Evolutionary conservation across 2,888 invertebrate genomes (phyloP), one percentile per base, ranked within the genome.

Genomic region (Palloptera scutellata): DNA sequence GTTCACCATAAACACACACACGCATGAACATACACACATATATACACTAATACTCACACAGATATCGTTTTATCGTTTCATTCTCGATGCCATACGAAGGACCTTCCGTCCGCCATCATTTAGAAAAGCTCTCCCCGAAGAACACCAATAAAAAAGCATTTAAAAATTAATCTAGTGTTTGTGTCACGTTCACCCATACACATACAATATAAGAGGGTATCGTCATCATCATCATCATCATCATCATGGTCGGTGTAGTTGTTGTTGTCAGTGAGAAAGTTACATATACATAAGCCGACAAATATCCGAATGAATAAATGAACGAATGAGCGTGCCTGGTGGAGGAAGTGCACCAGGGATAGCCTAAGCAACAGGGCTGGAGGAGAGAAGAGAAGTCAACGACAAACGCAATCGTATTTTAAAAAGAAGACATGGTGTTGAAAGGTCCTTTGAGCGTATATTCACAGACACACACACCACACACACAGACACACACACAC

Each of bases 81-180:
- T 57, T 30, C 52, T 51, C n/a, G 20, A 41, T 51, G 58, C 52
- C 48, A 59, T 20, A 30, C 30, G 30, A 30, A 30, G 30, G 30
- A 30, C 30, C 58, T 41, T 13, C 58, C 40, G 58, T 30, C n/a
- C 65, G 20, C 59, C 61, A 64, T 60, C 41, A 57, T 40, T 55
- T 41, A 40, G 58, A 17, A 66, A 66, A 70, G 55, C 54, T 70
- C 67, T 74, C 70, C 64, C 72, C 68, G 61, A 72, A 72, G 73
- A 69, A 68, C 69, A 72, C 69, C 73, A 74, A 74, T 73, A 74
- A 75, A 75, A 75, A 74, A 73, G 70, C 73, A 74, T 76, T 76
- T 74, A 74, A 74, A 74, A 74, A 74, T 74, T 75, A 76, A 75
- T 75, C 74, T 74, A 70, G 72, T 74, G 75, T 74, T 74, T 74